Evolutionary conservation across 2,113 vertebrate genomes (phyloP).

Genomic region (Edolisoma coerulescens): DNA sequence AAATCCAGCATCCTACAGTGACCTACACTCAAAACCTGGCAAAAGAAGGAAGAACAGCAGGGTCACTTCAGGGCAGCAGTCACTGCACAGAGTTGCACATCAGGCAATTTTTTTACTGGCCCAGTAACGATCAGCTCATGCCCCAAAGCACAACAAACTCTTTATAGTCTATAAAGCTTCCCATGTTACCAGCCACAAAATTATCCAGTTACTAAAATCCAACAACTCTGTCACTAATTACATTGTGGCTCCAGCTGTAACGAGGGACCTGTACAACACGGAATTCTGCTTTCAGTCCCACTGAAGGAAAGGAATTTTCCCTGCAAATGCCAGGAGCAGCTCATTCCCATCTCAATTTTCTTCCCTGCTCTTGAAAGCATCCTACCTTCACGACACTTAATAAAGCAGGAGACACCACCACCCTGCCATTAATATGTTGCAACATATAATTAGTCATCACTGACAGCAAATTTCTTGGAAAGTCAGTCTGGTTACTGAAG

Average conservation of each 20-base stretch:
- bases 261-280: neutral
- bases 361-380: neutral
- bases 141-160: constrained; percentile 32
- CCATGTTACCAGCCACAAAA: constrained; percentile 8
- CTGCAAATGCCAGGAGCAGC: neutral
- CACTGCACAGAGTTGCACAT: neutral
- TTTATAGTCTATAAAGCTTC: constrained; percentile 32
- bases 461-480: neutral
- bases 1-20: neutral
- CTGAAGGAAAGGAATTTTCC: neutral
- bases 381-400: neutral
- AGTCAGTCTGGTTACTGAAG: neutral
- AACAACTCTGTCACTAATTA: constrained; percentile 17
- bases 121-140: neutral
- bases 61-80: neutral
- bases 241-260: neutral
- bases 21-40: neutral
- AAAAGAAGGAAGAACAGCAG: neutral
- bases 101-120: neutral
- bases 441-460: neutral
- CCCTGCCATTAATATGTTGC: neutral
- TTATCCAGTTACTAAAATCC: constrained; percentile 22
- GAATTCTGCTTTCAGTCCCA: neutral
- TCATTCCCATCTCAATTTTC: neutral
- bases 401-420: neutral